Evolutionary conservation across 2,113 vertebrate genomes (phyloP), one percentile per base, ranked within the genome.

Genomic region (Corythoichthys haematopterus): DNA sequence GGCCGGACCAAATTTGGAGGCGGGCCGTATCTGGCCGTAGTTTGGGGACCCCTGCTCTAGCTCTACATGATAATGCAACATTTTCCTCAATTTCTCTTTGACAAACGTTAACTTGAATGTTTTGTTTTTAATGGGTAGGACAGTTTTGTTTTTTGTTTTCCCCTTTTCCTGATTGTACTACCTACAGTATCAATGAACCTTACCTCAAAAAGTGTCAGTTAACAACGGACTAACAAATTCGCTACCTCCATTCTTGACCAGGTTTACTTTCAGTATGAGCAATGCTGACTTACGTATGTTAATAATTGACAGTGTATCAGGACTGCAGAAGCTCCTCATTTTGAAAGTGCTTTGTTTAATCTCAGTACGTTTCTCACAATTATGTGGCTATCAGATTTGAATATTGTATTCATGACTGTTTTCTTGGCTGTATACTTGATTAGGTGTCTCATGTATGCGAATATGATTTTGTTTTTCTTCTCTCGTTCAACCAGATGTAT

Each of bases 191-290:
- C 91, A 91, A 89, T 92, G 69, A 72, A 65, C 64, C 61, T 92
- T 97, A 95, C 95, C 95, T 95, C 94, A 93, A 87, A 28, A 91
- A 88, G 89, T 84, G 76, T 33, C 89, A 74, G 86, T 92, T 92
- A 91, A 83, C 90, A 93, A 93, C 87, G 84, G 91, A 93, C 90
- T 92, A 87, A 94, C 93, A 84, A 88, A 92, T 91, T 94, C 91
- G 93, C 94, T 97, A 97, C 95, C 95, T 97, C 95, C 93, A 93
- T 91, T 94, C 88, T 91, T 91, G 84, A 92, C 14, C 55, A 92
- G 87, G 85, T 69, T 91, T 92, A 88, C 74, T 69, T 91, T 89
- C 84, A 90, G 78, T 89, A 80, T 89, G 84, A 87, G 79, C 87
- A 91, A 89, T 86, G 80, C 80, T 53, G 74, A 69, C 55, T 53